Evolutionary conservation across 2,113 vertebrate species (phyloP).

Genomic region (Sus scrofa): DNA sequence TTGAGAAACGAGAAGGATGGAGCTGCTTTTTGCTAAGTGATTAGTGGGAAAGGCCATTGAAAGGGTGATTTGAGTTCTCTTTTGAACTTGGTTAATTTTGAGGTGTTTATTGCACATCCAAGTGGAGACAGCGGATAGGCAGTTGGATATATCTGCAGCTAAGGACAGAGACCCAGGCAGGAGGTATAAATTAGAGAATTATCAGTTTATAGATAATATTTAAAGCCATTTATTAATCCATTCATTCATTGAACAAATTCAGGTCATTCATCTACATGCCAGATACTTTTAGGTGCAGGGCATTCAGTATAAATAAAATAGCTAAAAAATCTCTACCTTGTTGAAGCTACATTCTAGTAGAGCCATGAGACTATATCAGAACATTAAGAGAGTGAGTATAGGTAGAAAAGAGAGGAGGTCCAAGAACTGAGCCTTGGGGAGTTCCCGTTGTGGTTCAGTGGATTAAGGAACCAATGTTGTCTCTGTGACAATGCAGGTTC

Average conservation of each 20-base stretch:
- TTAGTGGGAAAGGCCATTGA: background rate
- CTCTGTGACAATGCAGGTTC: too few species aligned
- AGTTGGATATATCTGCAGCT: background rate
- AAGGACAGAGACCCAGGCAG: conserved; percentile 13
- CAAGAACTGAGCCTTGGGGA: background rate
- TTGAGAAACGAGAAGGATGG: conserved; percentile 9
- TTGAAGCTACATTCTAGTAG: background rate
- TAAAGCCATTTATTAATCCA: conserved; percentile 1
- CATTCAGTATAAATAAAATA: conserved; percentile 14
- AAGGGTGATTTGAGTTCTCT: background rate
- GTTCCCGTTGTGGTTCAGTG: too few species aligned
- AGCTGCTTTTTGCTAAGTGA: background rate
- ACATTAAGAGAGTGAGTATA: background rate
- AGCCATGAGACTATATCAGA: background rate
- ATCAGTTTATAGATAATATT: background rate
- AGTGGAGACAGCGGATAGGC: background rate
- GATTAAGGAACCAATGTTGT: too few species aligned
- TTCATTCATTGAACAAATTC: background rate
- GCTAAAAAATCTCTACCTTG: background rate
- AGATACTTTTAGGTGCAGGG: background rate
- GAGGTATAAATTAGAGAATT: background rate
- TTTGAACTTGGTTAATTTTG: conserved; percentile 32
- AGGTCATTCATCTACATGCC: background rate
- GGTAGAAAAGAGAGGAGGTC: background rate
- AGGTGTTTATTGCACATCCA: background rate